Base-by-base conservation (phyloP, 1,140 invertebrate species). In the Harlomillsia oculata region DNA sequence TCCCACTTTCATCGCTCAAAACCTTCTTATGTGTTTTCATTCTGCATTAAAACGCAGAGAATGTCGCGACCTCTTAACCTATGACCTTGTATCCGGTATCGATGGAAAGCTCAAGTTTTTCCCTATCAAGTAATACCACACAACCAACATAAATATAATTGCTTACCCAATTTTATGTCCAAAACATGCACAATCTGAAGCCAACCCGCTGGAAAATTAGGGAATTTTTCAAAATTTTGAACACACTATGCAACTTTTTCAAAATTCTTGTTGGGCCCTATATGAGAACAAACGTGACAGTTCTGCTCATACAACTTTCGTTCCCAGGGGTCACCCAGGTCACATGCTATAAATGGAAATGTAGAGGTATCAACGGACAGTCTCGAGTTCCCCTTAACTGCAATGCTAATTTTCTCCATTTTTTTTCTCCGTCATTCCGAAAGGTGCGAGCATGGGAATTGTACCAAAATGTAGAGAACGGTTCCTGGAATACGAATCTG, bases 21-120 rank as follows among this genome's bases (percentile, higher is more conserved):
- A 28, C 28, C 45, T 48, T 32, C 21, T n/a, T 32, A 48, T 48
- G 45, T 48, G 45, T 48, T 48, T 48, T 48, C 25, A 16, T 21
- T 20, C 29, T 32, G 18, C 30, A 30, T 48, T 32, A 9, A 48
- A 48, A 30, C 25, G 21, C 14, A 20, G 23, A 32, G 30, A 21
- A 32, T 32, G 30, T 13, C 8, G 18, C 2, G 25, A 30, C 45
- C 45, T 11, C 5, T 32, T 5, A 23, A 14, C 14, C n/a, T 48
- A 32, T 4, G 36, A 48, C 34, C 34, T 18, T 21, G 28, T 32
- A 21, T 20, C 23, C n/a, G 3, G 23, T 32, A 0, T 32, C 25
- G 14, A 3, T 3, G 1, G 3, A 48, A 28, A 48, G 45, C 18
- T 32, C 18, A 30, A 21, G 36, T 32, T 29, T 20, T 32, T 20